These are phyloP conservation scores for Acanthochromis polyacanthus DNA, from an alignment of 2,113 vertebrate species.

Conservation along the genomic window DNA sequence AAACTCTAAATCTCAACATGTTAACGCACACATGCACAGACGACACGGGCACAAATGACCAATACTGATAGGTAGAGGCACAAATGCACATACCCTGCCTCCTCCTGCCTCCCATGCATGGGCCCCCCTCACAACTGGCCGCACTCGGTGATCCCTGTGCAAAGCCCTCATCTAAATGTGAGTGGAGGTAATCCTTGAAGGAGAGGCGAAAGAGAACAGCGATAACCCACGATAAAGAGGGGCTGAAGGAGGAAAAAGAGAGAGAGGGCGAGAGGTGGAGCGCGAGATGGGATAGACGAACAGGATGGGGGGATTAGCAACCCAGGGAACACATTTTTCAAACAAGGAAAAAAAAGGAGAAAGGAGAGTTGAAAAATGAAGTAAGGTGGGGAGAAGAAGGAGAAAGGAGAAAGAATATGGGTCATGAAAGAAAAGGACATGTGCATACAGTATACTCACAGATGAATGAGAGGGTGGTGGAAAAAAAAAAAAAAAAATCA, in stretches of 20 bases:
- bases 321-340: conserved; percentile 65
- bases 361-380: conserved; percentile 50
- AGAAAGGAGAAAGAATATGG: conserved; percentile 34
- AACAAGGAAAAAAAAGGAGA: conserved; percentile 30
- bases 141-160: conserved; percentile 65
- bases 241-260: conserved; percentile 39
- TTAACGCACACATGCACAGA: conserved; percentile 49
- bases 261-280: conserved; percentile 63
- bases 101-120: conserved; percentile 68
- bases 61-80: conserved; percentile 46
- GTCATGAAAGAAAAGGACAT: conserved; percentile 41
- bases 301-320: conserved; percentile 65
- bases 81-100: conserved; percentile 53
- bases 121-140: conserved; percentile 69
- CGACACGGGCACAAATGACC: conserved; percentile 59
- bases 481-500: conserved; percentile 59
- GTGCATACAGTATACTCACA: conserved; percentile 74
- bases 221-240: conserved; percentile 65
- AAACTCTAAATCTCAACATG: conserved; percentile 70
- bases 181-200: conserved; percentile 76
- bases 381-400: conserved; percentile 20
- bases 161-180: conserved; percentile 70
- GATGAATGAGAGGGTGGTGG: conserved; percentile 65
- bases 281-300: conserved; percentile 63
- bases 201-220: conserved; percentile 59